Evolutionary conservation across 53 echinoderm and acorn worm genomes (phyloP), one percentile per base, ranked within the genome.

Genomic region (Echinarachnius parma): DNA sequence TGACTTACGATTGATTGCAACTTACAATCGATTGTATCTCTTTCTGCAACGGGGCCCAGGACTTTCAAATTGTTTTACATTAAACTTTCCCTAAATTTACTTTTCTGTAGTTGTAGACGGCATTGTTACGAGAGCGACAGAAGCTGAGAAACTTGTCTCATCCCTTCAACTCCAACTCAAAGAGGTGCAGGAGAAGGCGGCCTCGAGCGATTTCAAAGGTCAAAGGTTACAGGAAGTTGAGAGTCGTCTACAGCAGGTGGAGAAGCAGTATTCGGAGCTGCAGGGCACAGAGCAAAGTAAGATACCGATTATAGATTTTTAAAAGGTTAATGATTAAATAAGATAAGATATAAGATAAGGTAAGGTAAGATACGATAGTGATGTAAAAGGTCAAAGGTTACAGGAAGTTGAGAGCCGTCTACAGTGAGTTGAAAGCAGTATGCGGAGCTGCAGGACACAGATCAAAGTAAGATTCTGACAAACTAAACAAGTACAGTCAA

Each of bases 381-480:
- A 23, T 10, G 53, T 33, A 2, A 24, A 69, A 16, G 70, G 54
- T 53, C 70, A 69, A 53, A 69, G 34, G 54, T 53, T 69, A 37
- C 53, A 53, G n/a, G 82, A 82, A 50, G 64, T 78, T 11, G 79
- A 82, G 53, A 62, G 30, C 45, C 75, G 60, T 28, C 57, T 85
- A 21, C 66, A 46, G 16, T 60, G 75, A 58, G 65, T 62, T 24
- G 76, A 82, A 35, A 53, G 4, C 72, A 53, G 35, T 78, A 36
- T 27, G 27, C 45, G 3, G 53, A 86, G 10, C 75, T 86, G 5
- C 53, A 34, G 21, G 55, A 62, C n/a, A 49, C 79, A 39, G 75
- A 79, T 2, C 62, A 86, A 46, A 82, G 90, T 90, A 53, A 79
- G 89, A 28, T n/a, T n/a, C n/a, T n/a, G n/a, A n/a, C n/a, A n/a